Conservation (phyloP, 2,113 vertebrate species). For the Daphoenositta chrysoptera region DNA sequence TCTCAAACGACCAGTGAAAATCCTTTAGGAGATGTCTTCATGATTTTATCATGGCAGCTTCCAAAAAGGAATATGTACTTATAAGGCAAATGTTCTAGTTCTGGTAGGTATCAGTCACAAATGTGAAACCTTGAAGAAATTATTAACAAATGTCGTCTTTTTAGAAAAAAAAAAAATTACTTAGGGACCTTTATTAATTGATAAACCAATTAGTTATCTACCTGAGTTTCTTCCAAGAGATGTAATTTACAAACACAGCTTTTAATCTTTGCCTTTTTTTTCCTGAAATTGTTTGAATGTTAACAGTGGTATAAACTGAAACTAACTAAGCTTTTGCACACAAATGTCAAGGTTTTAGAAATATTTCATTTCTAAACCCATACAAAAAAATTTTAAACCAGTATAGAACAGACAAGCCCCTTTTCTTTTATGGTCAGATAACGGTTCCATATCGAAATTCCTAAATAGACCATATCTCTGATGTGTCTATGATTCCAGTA, state of each 20-base stretch:
- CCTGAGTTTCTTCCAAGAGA: not conserved
- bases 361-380: not conserved
- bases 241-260: not conserved
- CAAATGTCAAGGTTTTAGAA: not conserved
- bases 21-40: not conserved
- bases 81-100: not conserved
- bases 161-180: not conserved
- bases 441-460: not conserved
- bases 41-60: not conserved
- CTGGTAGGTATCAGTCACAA: not conserved
- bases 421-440: not conserved
- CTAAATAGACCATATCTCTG: not conserved
- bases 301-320: not conserved
- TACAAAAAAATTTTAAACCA: rapidly evolving
- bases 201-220: not conserved
- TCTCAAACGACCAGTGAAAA: not conserved
- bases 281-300: not conserved
- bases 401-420: rapidly evolving
- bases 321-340: not conserved
- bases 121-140: not conserved
- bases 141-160: not conserved
- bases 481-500: not conserved
- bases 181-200: not conserved
- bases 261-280: not conserved
- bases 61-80: not conserved